phyloP scores from a whole-genome alignment of 2,113 vertebrate species.

The Panthera uncia region DNA sequence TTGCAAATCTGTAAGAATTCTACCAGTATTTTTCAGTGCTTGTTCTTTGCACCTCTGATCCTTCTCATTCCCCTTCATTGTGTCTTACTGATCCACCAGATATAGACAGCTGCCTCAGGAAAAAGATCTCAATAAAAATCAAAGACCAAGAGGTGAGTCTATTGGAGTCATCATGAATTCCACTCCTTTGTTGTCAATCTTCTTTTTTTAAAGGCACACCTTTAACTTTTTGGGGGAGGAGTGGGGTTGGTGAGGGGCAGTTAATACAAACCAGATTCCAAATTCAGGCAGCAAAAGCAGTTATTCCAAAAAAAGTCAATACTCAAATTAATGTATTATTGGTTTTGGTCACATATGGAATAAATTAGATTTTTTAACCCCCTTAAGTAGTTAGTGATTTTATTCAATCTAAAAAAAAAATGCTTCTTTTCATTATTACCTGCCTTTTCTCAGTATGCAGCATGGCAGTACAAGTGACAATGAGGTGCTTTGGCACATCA shows the following conservation, averaged over 20 bases:
- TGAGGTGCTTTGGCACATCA: not conserved
- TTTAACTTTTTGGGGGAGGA: not conserved
- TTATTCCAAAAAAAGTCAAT: constrained; percentile 27
- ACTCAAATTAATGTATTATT: not conserved
- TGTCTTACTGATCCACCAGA: not conserved
- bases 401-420: not conserved
- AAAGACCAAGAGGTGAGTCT: constrained; percentile 34
- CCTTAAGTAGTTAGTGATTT: not conserved
- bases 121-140: not conserved
- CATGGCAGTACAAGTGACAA: not conserved
- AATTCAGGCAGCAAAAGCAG: constrained; percentile 30
- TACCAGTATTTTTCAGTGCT: not conserved
- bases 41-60: not conserved
- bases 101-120: not conserved
- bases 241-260: not conserved
- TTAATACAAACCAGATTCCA: constrained; percentile 24
- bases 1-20: not conserved
- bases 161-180: not conserved
- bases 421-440: not conserved
- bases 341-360: not conserved
- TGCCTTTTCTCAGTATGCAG: not conserved
- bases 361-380: not conserved
- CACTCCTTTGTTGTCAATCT: not conserved
- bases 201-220: not conserved
- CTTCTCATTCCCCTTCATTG: not conserved